These are phyloP conservation scores for Brachymystax lenok DNA, from an alignment of 2,797 vertebrate genomes.

Conservation along the genomic window DNA sequence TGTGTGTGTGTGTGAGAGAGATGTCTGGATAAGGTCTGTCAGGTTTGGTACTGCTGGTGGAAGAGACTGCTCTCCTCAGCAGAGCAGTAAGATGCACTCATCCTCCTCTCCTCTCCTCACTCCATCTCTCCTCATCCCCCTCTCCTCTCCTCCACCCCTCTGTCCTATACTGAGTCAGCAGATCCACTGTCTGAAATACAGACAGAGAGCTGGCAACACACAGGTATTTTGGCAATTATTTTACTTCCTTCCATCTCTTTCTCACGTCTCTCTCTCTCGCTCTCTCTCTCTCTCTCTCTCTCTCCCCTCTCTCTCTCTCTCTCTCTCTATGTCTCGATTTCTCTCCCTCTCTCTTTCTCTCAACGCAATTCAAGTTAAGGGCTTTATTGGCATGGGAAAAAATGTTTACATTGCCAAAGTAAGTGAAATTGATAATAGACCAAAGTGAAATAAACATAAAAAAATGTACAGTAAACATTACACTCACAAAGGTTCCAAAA, in stretches of 20 bases:
- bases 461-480: too few species aligned
- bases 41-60: neutral
- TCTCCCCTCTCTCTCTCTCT: slow-evolving; percentile 5
- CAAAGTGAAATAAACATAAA: too few species aligned
- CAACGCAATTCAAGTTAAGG: too few species aligned
- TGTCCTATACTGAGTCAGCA: neutral
- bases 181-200: neutral
- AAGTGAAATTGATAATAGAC: too few species aligned
- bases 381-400: too few species aligned
- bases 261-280: neutral
- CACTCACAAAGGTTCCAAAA: too few species aligned
- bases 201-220: slow-evolving; percentile 1
- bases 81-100: neutral
- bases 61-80: neutral
- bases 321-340: slow-evolving; percentile 11
- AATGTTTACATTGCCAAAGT: too few species aligned
- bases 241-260: neutral
- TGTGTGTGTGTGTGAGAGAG: slow-evolving; percentile 7
- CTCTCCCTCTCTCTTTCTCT: neutral
- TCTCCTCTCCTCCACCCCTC: neutral
- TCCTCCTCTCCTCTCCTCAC: neutral
- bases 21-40: neutral
- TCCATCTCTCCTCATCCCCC: neutral
- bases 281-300: slow-evolving; percentile 4
- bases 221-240: neutral